phyloP scores from a whole-genome alignment of 2,888 invertebrate species.

The Stenodera caucasica region DNA sequence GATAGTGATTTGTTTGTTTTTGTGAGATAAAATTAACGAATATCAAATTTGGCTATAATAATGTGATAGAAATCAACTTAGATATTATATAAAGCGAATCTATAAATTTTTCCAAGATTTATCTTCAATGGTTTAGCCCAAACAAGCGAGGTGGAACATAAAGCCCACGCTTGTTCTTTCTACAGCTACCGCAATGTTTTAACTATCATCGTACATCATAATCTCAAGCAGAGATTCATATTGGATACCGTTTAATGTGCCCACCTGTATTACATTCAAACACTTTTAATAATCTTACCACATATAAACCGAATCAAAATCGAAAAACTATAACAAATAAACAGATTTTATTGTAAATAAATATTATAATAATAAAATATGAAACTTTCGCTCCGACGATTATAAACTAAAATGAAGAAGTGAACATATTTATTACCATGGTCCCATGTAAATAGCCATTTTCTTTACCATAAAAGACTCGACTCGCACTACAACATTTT shows the following conservation, averaged over 20 bases:
- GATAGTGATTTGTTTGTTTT: too few relatives aligned
- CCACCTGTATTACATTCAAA: constrained; percentile 41
- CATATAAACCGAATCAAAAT: too few relatives aligned
- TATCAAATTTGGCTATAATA: constrained; percentile 15
- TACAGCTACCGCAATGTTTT: constrained; percentile 44
- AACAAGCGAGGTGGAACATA: constrained; percentile 46
- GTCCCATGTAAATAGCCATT: constrained; percentile 39
- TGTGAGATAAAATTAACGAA: constrained; percentile 9
- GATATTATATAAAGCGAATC: too few relatives aligned
- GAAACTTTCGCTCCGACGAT: neutral
- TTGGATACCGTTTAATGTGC: constrained; percentile 43
- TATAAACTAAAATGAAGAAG: constrained; percentile 19
- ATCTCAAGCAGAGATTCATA: constrained; percentile 45
- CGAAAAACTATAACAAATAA: too few relatives aligned
- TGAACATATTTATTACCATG: constrained; percentile 40
- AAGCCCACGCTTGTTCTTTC: constrained; percentile 46
- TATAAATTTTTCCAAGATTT: constrained; percentile 27
- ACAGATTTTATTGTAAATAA: too few relatives aligned
- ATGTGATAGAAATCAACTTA: neutral
- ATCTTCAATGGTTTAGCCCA: constrained; percentile 41
- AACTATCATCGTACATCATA: constrained; percentile 48
- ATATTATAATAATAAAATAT: neutral
- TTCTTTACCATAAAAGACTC: constrained; percentile 43
- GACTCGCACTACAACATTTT: constrained; percentile 42
- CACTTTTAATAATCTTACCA: constrained; percentile 22